Evolutionary conservation across 2,888 invertebrate genomes (phyloP).

Genomic region (Drosophila tanythrix): DNA sequence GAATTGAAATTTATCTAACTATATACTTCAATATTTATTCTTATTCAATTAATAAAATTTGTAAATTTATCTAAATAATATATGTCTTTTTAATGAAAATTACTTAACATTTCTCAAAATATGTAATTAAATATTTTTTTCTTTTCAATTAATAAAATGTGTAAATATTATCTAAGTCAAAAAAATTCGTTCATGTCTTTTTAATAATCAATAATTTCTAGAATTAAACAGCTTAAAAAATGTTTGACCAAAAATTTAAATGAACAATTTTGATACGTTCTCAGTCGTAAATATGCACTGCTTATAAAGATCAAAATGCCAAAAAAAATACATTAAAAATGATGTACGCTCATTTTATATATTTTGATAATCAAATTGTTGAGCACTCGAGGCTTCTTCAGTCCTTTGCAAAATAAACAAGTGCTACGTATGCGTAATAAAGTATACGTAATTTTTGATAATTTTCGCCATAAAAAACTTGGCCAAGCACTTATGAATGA

Average conservation of each 20-base stretch:
- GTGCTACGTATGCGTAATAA: constrained; percentile 33
- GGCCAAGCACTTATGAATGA: constrained; percentile 21
- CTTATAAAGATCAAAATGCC: not conserved
- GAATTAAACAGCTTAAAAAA: not conserved
- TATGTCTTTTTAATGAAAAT: too few species aligned
- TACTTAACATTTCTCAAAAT: not conserved
- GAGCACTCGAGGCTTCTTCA: not conserved
- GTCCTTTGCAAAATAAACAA: not conserved
- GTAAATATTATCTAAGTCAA: too few species aligned
- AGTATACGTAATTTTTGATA: constrained; percentile 21
- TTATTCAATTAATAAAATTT: not conserved
- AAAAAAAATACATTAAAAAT: not conserved
- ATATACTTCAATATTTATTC: not conserved
- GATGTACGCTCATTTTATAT: not conserved
- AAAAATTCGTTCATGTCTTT: not conserved
- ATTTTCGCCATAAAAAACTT: constrained; percentile 15
- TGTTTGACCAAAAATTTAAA: not conserved
- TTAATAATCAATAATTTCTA: not conserved
- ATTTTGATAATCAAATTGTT: not conserved
- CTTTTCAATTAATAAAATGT: not conserved
- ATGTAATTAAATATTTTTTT: not conserved
- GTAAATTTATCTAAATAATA: not conserved
- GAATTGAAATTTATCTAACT: not conserved
- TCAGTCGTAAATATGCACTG: not conserved
- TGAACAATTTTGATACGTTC: not conserved